Conservation (phyloP, 2,888 invertebrate species). For the Drosophila eohydei region DNA sequence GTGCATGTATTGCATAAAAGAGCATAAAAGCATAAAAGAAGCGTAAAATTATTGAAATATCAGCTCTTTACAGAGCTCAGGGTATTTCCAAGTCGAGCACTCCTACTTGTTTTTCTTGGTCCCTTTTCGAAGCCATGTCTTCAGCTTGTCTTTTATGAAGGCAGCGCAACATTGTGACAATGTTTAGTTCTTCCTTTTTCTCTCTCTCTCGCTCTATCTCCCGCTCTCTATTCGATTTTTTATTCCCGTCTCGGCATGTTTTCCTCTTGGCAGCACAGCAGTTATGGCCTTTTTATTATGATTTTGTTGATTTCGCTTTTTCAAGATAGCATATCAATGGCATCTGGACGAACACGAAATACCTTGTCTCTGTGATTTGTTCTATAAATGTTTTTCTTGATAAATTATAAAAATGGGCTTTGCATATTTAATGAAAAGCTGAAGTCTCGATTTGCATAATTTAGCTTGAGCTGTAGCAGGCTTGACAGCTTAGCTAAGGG, state of each 20-base stretch:
- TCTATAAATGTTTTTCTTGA: background rate
- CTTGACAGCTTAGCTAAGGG: background rate
- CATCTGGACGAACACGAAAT: constrained; percentile 16
- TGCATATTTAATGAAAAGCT: background rate
- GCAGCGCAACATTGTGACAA: constrained; percentile 35
- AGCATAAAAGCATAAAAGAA: no score
- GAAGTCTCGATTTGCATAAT: background rate
- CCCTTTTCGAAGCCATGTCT: constrained; percentile 14
- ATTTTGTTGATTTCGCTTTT: constrained; percentile 74
- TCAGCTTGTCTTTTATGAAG: constrained; percentile 13
- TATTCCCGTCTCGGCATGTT: constrained; percentile 16
- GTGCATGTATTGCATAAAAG: no score
- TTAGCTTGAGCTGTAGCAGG: background rate
- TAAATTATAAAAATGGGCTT: background rate
- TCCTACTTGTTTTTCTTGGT: background rate
- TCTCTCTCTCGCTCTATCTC: background rate
- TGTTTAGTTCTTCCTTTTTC: constrained; percentile 6
- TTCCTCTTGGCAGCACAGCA: constrained; percentile 53
- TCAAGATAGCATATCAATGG: constrained; percentile 25
- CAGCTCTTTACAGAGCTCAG: no score
- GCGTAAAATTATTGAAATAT: no score
- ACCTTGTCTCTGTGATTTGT: constrained; percentile 13
- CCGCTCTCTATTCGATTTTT: constrained; percentile 1
- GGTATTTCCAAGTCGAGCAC: no score
- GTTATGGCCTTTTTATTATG: constrained; percentile 71